Base-by-base conservation (phyloP, 92 coral and sea anemone species). In the Desmophyllum pertusum region DNA sequence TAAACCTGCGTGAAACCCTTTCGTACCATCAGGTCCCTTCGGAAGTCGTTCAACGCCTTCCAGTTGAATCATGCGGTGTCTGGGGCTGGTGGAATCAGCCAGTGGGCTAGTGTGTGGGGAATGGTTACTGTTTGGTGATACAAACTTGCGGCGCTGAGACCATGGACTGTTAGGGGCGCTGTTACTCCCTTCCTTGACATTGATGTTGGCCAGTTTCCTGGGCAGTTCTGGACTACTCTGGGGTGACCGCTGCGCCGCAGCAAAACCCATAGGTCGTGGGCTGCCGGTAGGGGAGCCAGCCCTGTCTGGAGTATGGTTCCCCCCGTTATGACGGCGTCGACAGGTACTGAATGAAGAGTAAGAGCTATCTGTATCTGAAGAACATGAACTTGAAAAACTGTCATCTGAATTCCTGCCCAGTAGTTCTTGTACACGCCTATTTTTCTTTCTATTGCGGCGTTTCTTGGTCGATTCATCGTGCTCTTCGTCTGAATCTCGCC, bases 1-100 rank as follows among this genome's bases (percentile, higher is more conserved):
- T 10, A 90, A 64, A 55, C 97, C 91, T 36, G 41, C 39, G 39
- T 85, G 90, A 73, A 97, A 97, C 37, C 99, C 99, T 75, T 78
- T 91, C 3, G 99, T 94, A 55, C 99, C 99, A 90, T 97, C 99
- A 41, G 99, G 99, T 25, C 99, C 99, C 57, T 87, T 92, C 0
- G 99, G 99, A 64, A 94, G 90, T 37, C 99, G 88, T 57, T 94
- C 71, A 1, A 97, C 97, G 11, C 99, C 98, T 70, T 94, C 95
- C 64, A 92, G 74, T 75, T 97, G 99, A 15, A 95, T 90, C 99
- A 97, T 97, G 31, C 90, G 85, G 83, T 97, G 99, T 23, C 89
- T 83, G 1, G 90, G 94, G 53, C 87, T 86, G 50, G 90, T 95
- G 31, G 98, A 84, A 7, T 90, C 98, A 2, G 79, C 98, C 63